These are phyloP conservation scores for Iselma pallidipennis DNA, from an alignment of 2,888 invertebrate genomes.

Conservation along the genomic window DNA sequence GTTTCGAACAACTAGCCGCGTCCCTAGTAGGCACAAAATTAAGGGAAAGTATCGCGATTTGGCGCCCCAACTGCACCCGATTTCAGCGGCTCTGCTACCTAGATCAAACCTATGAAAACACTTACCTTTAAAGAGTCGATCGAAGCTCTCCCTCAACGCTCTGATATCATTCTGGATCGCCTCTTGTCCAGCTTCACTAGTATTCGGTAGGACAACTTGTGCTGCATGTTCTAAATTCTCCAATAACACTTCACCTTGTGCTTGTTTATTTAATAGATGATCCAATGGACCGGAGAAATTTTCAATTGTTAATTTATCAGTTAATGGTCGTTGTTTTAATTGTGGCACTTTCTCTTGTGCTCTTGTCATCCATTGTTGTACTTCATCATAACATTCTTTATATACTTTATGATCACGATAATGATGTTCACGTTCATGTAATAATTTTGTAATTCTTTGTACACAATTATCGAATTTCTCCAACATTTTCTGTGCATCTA, in stretches of 20 bases:
- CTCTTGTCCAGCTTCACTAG: conserved; percentile 78
- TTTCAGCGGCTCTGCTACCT: too few relatives aligned
- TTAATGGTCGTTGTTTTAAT: conserved; percentile 79
- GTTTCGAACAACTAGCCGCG: too few relatives aligned
- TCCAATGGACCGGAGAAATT: conserved; percentile 87
- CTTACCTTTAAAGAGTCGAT: conserved; percentile 73
- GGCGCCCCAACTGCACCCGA: too few relatives aligned
- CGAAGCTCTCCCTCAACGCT: conserved; percentile 82
- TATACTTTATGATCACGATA: conserved; percentile 86
- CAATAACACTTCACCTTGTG: conserved; percentile 84
- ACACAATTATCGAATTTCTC: conserved; percentile 81
- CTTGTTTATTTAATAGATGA: conserved; percentile 83
- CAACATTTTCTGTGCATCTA: conserved; percentile 83
- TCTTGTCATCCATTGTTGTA: conserved; percentile 84
- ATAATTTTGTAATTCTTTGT: conserved; percentile 69
- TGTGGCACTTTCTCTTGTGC: conserved; percentile 89
- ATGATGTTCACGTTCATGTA: conserved; percentile 81
- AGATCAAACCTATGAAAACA: conserved; percentile 9
- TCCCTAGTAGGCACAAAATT: too few relatives aligned
- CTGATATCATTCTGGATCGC: conserved; percentile 84
- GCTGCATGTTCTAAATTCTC: conserved; percentile 88
- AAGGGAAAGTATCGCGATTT: too few relatives aligned
- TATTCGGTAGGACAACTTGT: conserved; percentile 82
- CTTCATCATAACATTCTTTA: conserved; percentile 89
- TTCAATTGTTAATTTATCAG: conserved; percentile 87